Evolutionary conservation across 2,888 invertebrate species (phyloP).

Genomic region (Notodonta ziczac): DNA sequence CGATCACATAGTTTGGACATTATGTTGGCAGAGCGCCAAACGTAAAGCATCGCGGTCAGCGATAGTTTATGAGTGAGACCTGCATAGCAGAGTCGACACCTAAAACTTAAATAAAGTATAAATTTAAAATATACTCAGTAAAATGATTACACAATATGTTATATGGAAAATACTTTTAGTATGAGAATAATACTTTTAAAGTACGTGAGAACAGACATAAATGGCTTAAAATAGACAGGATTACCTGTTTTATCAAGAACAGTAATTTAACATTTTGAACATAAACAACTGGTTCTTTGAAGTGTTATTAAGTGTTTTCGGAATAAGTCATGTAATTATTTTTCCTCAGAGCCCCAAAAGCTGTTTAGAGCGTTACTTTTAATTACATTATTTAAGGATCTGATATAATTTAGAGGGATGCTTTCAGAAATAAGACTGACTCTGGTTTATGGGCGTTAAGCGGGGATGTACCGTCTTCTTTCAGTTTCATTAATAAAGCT

Average conservation of each 20-base stretch:
- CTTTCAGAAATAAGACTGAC: not conserved
- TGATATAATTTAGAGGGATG: not conserved
- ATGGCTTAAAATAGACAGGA: too few relatives aligned
- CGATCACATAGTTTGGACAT: not conserved
- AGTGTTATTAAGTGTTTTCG: not conserved
- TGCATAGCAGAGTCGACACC: not conserved
- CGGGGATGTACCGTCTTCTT: constrained; percentile 1
- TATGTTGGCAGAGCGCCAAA: not conserved
- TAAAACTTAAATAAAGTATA: not conserved
- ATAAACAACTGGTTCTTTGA: not conserved
- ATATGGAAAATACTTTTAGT: too few relatives aligned
- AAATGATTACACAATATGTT: too few relatives aligned
- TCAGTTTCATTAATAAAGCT: constrained; percentile 1
- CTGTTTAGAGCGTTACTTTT: not conserved
- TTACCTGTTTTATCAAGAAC: too few relatives aligned
- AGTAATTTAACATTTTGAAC: not conserved
- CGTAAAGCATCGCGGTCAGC: not conserved
- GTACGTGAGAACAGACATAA: too few relatives aligned
- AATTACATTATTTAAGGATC: not conserved
- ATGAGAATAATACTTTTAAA: too few relatives aligned
- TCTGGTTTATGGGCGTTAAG: not conserved
- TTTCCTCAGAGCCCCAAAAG: not conserved
- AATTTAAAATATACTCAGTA: too few relatives aligned
- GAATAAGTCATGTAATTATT: not conserved
- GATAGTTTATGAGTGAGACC: not conserved